Percentiles rank a stretch among this genome's conserved stretches.
Conservation (phyloP, 2,888 invertebrate genomes). For the Drosophila merina region DNA sequence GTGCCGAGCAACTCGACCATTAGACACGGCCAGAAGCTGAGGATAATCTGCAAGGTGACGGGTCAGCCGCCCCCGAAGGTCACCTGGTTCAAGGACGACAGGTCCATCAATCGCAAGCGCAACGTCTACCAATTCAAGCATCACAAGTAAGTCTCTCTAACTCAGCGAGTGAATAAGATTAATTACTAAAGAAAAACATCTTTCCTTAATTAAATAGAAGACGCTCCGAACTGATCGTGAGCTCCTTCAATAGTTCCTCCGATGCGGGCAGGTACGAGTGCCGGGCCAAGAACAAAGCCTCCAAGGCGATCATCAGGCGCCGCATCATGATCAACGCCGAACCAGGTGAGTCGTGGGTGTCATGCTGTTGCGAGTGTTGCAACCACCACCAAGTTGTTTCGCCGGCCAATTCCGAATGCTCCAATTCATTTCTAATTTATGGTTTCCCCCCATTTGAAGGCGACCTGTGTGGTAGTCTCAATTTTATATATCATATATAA, state of each 20-base stretch:
- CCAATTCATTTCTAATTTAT: constrained; percentile 79
- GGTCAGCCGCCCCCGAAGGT: constrained; percentile 92
- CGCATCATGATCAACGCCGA: constrained; percentile 83
- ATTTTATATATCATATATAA: constrained; percentile 11
- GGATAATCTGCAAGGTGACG: constrained; percentile 90
- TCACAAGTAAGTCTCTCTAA: constrained; percentile 80
- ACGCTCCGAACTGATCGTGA: constrained; percentile 93
- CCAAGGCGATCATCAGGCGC: constrained; percentile 81
- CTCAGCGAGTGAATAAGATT: no score
- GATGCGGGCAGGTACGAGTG: constrained; percentile 93
- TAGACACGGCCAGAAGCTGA: constrained; percentile 85
- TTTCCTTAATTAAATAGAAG: constrained; percentile 85
- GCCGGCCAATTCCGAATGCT: constrained; percentile 52
- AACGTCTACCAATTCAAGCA: constrained; percentile 83
- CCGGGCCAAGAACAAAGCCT: constrained; percentile 87
- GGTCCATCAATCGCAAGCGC: constrained; percentile 85
- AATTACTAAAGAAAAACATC: no score
- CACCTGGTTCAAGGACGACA: constrained; percentile 92
- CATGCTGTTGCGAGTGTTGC: constrained; percentile 12
- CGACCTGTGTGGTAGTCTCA: constrained; percentile 36
- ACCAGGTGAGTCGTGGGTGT: constrained; percentile 77
- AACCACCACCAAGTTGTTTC: constrained; percentile 4
- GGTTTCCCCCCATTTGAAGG: constrained; percentile 57
- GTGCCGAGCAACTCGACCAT: constrained; percentile 73
- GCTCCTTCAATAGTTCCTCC: constrained; percentile 89